Evolutionary conservation across 2,888 invertebrate species (phyloP).

Genomic region (Oligia fasciuncula): DNA sequence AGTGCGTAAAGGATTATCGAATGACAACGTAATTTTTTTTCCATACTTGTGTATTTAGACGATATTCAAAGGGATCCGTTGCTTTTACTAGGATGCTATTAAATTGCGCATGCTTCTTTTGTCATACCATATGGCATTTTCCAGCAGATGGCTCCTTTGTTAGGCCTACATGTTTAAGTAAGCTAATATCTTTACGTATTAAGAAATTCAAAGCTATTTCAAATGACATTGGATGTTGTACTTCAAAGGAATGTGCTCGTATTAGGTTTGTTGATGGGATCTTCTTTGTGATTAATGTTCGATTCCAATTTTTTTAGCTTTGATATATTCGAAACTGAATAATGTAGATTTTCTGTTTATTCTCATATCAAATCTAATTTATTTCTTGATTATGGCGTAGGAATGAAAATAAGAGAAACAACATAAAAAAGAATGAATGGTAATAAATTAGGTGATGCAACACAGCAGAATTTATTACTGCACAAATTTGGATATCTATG

Average conservation of each 20-base stretch:
- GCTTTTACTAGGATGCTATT: slow-evolving; percentile 88
- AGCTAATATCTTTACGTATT: slow-evolving; percentile 75
- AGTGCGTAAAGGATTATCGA: slow-evolving; percentile 89
- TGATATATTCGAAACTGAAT: slow-evolving; percentile 17
- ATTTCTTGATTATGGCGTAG: neutral
- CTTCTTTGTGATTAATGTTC: slow-evolving; percentile 27
- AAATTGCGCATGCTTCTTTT: slow-evolving; percentile 89
- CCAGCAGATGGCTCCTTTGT: slow-evolving; percentile 87
- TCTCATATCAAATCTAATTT: slow-evolving; percentile 14
- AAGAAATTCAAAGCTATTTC: slow-evolving; percentile 64
- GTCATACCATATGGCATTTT: slow-evolving; percentile 87
- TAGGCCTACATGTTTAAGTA: slow-evolving; percentile 75
- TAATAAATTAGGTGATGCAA: neutral
- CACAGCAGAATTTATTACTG: neutral
- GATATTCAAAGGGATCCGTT: slow-evolving; percentile 82
- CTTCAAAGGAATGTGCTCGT: slow-evolving; percentile 57
- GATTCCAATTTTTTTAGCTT: slow-evolving; percentile 22
- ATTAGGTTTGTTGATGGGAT: slow-evolving; percentile 42
- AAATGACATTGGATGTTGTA: slow-evolving; percentile 59
- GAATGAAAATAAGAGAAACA: slow-evolving; percentile 6
- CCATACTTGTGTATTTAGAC: slow-evolving; percentile 76
- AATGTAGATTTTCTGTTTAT: slow-evolving; percentile 25
- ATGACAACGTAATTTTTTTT: slow-evolving; percentile 88
- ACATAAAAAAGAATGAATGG: neutral
- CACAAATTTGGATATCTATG: neutral